phyloP scores from a whole-genome alignment of 1,140 invertebrate genomes.

The Aricia agestis region DNA sequence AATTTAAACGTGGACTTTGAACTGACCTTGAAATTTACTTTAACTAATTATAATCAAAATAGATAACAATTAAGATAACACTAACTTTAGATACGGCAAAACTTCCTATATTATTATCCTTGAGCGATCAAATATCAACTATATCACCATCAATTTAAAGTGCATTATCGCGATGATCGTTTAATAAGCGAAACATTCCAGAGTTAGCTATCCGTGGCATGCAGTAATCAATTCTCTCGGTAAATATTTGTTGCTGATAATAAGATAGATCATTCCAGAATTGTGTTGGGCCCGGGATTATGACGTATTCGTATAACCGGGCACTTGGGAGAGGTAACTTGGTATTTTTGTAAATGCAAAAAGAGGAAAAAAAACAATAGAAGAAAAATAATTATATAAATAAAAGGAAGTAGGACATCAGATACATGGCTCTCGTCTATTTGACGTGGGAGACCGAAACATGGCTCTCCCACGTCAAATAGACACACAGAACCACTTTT shows the following conservation, averaged over 20 bases:
- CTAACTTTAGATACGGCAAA: not conserved
- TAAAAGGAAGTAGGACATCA: too few species aligned
- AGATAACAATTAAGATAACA: not conserved
- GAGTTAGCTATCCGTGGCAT: not conserved
- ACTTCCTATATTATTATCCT: not conserved
- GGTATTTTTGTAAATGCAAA: too few species aligned
- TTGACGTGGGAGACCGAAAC: too few species aligned
- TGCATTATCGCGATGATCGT: not conserved
- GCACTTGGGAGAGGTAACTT: too few species aligned
- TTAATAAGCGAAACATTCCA: not conserved
- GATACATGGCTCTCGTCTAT: too few species aligned
- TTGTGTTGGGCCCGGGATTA: not conserved
- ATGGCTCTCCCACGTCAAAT: too few species aligned
- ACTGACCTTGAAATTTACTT: too few species aligned
- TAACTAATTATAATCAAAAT: too few species aligned
- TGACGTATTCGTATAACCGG: not conserved
- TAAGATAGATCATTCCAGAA: not conserved
- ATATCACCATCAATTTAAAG: not conserved
- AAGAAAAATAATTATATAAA: too few species aligned
- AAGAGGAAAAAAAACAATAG: too few species aligned
- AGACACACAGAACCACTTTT: too few species aligned
- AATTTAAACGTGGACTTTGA: too few species aligned
- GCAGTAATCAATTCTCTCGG: not conserved
- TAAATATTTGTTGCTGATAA: conserved; percentile 1
- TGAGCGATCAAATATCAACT: not conserved